These are phyloP conservation scores for Caenorhabditis sulstoni DNA, from an alignment of 2,888 invertebrate genomes.

Conservation along the genomic window DNA sequence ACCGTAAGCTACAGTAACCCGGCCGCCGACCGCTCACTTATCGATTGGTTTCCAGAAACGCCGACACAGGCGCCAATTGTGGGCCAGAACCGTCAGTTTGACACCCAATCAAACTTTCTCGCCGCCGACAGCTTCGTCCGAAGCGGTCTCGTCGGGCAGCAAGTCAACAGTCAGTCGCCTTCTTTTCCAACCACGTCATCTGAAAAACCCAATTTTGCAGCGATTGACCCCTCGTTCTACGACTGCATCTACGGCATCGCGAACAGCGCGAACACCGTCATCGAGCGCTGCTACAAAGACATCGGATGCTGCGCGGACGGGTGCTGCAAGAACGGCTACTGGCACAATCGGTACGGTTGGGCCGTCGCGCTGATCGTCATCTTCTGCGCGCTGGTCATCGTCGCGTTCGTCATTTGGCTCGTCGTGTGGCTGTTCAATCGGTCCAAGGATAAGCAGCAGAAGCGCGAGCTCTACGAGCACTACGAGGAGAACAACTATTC, in stretches of 20 bases:
- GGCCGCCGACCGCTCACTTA: too few relatives aligned
- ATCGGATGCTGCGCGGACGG: constrained; percentile 71
- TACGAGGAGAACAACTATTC: constrained; percentile 61
- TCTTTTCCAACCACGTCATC: too few relatives aligned
- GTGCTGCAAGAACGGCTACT: constrained; percentile 68
- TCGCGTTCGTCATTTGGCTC: constrained; percentile 67
- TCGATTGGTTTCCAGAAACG: too few relatives aligned
- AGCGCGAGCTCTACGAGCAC: constrained; percentile 60
- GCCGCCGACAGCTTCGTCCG: constrained; percentile 59
- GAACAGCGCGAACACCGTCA: constrained; percentile 66
- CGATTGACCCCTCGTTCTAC: constrained; percentile 72
- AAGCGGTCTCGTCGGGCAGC: constrained; percentile 63
- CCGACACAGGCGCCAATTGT: too few relatives aligned
- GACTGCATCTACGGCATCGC: constrained; percentile 72
- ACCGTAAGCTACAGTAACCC: constrained; percentile 30
- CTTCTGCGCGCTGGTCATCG: constrained; percentile 69
- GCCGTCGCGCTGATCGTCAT: constrained; percentile 73
- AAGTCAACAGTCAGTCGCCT: constrained; percentile 68
- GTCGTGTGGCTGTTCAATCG: constrained; percentile 72
- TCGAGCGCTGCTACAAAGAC: constrained; percentile 72
- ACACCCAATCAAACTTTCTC: constrained; percentile 44
- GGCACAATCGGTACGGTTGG: constrained; percentile 72
- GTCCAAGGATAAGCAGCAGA: constrained; percentile 64
- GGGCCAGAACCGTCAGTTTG: too few relatives aligned
- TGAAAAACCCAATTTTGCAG: constrained; percentile 43